A percentile compares a stretch with the other conserved stretches of the same genome.
phyloP scores from a whole-genome alignment of 23 tunicate genomes.

The Trididemnum clinides region DNA sequence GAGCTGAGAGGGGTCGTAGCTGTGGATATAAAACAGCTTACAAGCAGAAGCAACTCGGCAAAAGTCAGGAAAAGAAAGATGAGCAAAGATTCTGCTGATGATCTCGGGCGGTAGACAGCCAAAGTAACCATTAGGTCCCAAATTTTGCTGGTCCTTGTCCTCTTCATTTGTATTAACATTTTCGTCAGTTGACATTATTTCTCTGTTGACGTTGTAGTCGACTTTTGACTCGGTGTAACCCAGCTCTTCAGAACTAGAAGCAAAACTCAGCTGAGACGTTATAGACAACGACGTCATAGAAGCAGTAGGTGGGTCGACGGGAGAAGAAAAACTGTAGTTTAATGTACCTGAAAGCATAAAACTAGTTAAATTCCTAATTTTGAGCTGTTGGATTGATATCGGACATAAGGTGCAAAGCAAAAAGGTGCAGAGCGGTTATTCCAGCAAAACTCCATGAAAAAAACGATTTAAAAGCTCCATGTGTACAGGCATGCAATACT shows the following conservation, averaged over 20 bases:
- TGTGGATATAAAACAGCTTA: slow-evolving; percentile 51
- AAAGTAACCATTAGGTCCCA: slow-evolving; percentile 55
- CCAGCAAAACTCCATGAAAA: too few relatives aligned
- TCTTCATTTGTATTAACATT: background rate
- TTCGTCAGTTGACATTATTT: background rate
- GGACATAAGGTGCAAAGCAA: too few relatives aligned
- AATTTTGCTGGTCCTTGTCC: background rate
- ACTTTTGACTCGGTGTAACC: slow-evolving; percentile 52
- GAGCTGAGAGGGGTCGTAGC: slow-evolving; percentile 71
- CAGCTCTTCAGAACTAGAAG: slow-evolving; percentile 50
- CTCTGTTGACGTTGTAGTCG: slow-evolving; percentile 10
- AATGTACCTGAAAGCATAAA: slow-evolving; percentile 60
- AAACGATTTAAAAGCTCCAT: too few relatives aligned
- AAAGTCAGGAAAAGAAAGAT: slow-evolving; percentile 78
- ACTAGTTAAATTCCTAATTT: too few relatives aligned
- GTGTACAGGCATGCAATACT: too few relatives aligned
- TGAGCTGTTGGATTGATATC: too few relatives aligned
- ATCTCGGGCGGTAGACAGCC: slow-evolving; percentile 66
- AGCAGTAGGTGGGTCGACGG: slow-evolving; percentile 76
- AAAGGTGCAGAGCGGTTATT: too few relatives aligned
- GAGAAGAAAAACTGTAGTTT: slow-evolving; percentile 45
- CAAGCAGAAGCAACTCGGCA: slow-evolving; percentile 70
- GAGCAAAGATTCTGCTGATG: slow-evolving; percentile 58
- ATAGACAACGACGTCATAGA: slow-evolving; percentile 25
- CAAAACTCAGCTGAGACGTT: slow-evolving; percentile 1